A percentile compares a stretch with the other conserved stretches of the same genome.
phyloP scores from a whole-genome alignment of 1,140 invertebrate species.

The Tribolium castaneum region DNA sequence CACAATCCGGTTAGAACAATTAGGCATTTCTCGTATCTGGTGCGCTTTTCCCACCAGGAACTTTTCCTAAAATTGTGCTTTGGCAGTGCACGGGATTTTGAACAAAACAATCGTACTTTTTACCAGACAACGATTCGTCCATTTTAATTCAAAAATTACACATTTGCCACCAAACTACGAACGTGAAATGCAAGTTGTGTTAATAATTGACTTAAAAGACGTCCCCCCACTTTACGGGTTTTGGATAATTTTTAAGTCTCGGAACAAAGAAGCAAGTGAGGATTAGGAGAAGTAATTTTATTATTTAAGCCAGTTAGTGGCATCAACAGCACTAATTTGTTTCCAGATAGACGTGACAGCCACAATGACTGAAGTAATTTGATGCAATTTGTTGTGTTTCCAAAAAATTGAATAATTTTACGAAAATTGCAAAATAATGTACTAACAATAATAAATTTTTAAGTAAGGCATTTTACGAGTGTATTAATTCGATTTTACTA shows the following conservation, averaged over 20 bases:
- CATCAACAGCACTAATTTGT: neutral
- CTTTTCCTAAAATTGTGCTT: neutral
- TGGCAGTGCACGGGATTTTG: neutral
- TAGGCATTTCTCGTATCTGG: conserved; percentile 2
- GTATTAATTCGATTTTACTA: neutral
- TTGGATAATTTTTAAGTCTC: neutral
- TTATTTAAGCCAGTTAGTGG: neutral
- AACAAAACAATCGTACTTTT: neutral
- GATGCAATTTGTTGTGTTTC: neutral
- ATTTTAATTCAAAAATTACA: neutral
- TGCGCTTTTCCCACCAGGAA: conserved; percentile 1
- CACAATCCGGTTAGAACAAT: neutral
- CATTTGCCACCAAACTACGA: neutral
- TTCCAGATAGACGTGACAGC: neutral
- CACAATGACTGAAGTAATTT: neutral
- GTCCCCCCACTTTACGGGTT: conserved; percentile 4
- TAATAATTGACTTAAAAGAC: conserved; percentile 7
- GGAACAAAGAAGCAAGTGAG: neutral
- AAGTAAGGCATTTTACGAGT: too few species aligned
- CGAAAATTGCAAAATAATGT: too few species aligned
- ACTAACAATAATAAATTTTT: too few species aligned
- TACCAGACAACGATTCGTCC: neutral
- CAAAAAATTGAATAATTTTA: neutral
- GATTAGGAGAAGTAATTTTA: neutral
- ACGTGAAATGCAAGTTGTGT: neutral